phyloP scores from a whole-genome alignment of 2,888 invertebrate species.

The Ormyrus pomaceus region DNA sequence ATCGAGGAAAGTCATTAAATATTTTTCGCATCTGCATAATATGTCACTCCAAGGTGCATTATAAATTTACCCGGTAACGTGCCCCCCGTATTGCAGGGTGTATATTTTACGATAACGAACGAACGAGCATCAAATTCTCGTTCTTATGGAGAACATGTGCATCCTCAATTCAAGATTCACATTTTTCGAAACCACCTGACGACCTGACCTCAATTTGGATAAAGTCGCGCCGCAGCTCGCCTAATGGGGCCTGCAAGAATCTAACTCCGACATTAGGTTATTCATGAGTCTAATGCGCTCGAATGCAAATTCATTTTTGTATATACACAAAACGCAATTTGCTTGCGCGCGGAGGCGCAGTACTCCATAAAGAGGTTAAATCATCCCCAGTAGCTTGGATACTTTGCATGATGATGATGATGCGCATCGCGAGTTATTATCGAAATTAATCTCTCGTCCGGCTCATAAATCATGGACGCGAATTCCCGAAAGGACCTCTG shows the following conservation, averaged over 20 bases:
- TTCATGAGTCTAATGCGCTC: constrained; percentile 28
- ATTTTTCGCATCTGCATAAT: no score
- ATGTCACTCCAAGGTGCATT: no score
- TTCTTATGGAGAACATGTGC: no score
- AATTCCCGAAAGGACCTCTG: not conserved
- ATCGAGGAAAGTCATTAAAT: no score
- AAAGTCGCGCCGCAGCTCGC: not conserved
- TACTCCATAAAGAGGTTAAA: constrained; percentile 48
- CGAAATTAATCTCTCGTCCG: constrained; percentile 30
- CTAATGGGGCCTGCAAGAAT: constrained; percentile 20
- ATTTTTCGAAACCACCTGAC: not conserved
- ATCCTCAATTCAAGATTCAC: no score
- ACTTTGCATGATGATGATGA: constrained; percentile 32
- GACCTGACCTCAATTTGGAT: not conserved
- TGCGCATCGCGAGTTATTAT: constrained; percentile 18
- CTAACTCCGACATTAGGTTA: constrained; percentile 17
- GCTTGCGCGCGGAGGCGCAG: not conserved
- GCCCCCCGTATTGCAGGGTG: no score
- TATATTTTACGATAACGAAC: no score
- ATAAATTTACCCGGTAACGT: no score
- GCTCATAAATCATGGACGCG: constrained; percentile 6
- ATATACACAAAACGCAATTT: not conserved
- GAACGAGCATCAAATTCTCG: no score
- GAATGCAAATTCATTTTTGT: constrained; percentile 44
- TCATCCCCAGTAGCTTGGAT: constrained; percentile 6